A percentile compares a stretch with the other conserved stretches of the same genome.
phyloP scores from a whole-genome alignment of 2,888 invertebrate species.

The Litoditis marina region DNA sequence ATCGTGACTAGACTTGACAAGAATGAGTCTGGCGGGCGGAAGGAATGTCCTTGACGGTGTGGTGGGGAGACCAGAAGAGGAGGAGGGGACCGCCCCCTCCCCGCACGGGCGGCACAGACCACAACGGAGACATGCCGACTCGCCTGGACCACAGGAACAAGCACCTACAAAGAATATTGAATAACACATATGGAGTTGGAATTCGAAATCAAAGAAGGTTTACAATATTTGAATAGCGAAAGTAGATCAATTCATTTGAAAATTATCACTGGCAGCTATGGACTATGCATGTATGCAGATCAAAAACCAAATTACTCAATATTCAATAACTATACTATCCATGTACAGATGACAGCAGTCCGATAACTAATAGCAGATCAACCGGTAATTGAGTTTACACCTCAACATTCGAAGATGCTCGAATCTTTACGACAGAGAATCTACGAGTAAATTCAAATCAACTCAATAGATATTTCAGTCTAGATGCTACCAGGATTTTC shows the following conservation, averaged over 20 bases:
- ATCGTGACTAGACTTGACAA: constrained; percentile 62
- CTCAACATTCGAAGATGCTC: too few relatives aligned
- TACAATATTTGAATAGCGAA: not conserved
- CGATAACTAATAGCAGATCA: too few relatives aligned
- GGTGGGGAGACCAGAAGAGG: constrained; percentile 15
- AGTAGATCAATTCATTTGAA: not conserved
- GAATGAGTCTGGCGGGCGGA: constrained; percentile 30
- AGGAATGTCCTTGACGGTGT: constrained; percentile 31
- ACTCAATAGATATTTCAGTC: constrained; percentile 4
- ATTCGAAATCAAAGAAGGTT: too few relatives aligned
- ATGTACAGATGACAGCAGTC: too few relatives aligned
- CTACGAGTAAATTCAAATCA: not conserved
- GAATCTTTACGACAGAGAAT: too few relatives aligned
- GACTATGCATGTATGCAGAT: too few relatives aligned
- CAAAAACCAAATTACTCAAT: too few relatives aligned
- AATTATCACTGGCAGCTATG: too few relatives aligned
- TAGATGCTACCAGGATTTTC: not conserved
- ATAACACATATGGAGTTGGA: too few relatives aligned
- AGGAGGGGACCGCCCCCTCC: constrained; percentile 58
- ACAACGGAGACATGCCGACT: constrained; percentile 71
- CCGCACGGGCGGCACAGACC: constrained; percentile 88
- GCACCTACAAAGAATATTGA: too few relatives aligned
- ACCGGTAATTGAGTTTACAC: too few relatives aligned
- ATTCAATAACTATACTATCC: too few relatives aligned
- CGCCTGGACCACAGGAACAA: constrained; percentile 46